These are phyloP conservation scores for Gymnopithys bicolor DNA, from an alignment of 2,797 vertebrate genomes.

Conservation along the genomic window DNA sequence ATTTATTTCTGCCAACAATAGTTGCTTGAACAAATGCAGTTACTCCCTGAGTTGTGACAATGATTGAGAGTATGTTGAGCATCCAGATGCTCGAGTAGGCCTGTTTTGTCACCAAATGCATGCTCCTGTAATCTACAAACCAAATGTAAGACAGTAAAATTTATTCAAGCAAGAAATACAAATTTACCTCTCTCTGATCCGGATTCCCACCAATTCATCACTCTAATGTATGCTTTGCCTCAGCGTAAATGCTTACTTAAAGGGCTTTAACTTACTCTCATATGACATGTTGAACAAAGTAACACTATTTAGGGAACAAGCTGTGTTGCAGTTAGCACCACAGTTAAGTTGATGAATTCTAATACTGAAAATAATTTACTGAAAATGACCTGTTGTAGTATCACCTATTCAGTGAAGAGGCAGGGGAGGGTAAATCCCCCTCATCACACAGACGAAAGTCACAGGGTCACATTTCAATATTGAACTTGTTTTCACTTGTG, in stretches of 20 bases:
- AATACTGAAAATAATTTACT: slow-evolving; percentile 5
- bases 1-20: slow-evolving; percentile 41
- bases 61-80: slow-evolving; percentile 56
- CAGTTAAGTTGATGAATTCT: background rate
- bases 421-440: background rate
- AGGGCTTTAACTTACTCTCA: slow-evolving; percentile 12
- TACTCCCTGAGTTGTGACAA: slow-evolving; percentile 6
- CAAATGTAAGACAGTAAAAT: slow-evolving; percentile 62
- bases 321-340: background rate
- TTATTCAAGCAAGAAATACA: slow-evolving; percentile 68
- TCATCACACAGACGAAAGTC: background rate
- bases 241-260: slow-evolving; percentile 6
- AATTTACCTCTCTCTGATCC: slow-evolving; percentile 67
- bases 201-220: slow-evolving; percentile 68
- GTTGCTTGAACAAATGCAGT: background rate
- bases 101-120: slow-evolving; percentile 62
- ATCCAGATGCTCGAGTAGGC: slow-evolving; percentile 30
- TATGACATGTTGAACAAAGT: slow-evolving; percentile 27
- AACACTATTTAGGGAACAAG: slow-evolving; percentile 10
- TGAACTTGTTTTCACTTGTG: background rate
- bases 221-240: slow-evolving; percentile 64
- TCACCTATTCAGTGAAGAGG: background rate
- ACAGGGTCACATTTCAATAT: background rate
- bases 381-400: background rate
- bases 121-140: slow-evolving; percentile 64